Percentiles rank a stretch among this genome's conserved stretches.
Evolutionary conservation across 2,113 vertebrate species (phyloP).

Genomic region (Ellobius talpinus): DNA sequence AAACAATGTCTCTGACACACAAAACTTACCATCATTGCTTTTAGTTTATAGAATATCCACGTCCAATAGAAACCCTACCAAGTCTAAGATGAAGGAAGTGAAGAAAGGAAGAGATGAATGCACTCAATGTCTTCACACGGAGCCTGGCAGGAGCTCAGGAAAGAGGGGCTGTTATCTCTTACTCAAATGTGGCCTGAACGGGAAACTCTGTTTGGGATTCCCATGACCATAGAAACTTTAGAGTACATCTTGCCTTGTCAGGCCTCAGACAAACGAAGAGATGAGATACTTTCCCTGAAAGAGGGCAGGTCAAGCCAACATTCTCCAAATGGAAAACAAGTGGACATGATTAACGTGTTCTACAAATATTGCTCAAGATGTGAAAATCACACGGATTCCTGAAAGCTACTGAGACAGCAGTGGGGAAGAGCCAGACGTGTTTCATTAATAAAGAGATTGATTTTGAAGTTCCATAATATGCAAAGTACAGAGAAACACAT

Average conservation of each 20-base stretch:
- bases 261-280: background rate
- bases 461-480: background rate
- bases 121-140: fast-evolving
- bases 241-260: background rate
- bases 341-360: background rate
- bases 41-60: fast-evolving
- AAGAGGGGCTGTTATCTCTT: background rate
- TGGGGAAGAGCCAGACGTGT: background rate
- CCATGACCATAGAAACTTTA: background rate
- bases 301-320: background rate
- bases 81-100: background rate
- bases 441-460: background rate
- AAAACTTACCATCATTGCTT: background rate
- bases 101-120: background rate
- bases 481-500: background rate
- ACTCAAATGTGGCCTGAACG: background rate
- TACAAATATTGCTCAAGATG: background rate
- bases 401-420: background rate
- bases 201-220: no score
- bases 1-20: no score
- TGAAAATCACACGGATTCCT: background rate
- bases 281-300: fast-evolving
- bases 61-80: background rate
- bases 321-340: background rate
- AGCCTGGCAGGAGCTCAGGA: no score